These are phyloP conservation scores for Phaethon lepturus DNA, from an alignment of 2,113 vertebrate species.

Conservation along the genomic window DNA sequence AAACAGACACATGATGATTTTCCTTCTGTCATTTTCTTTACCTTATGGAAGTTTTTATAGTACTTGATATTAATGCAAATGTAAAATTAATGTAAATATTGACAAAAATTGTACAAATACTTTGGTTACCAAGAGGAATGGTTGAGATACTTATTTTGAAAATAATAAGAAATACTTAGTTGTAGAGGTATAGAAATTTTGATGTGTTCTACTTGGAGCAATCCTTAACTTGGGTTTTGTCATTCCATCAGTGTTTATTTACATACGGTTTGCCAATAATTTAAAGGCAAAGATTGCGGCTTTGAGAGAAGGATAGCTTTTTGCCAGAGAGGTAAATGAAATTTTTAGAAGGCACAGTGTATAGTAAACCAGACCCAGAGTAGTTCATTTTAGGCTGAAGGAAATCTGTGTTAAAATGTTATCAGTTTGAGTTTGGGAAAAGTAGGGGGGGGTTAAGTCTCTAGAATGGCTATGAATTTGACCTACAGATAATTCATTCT, in stretches of 20 bases:
- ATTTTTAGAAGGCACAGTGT: not conserved
- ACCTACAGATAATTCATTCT: not conserved
- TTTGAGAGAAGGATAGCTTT: not conserved
- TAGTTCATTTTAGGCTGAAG: not conserved
- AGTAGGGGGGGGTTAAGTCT: not conserved
- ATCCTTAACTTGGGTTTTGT: not conserved
- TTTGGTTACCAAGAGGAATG: not conserved
- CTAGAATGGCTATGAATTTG: not conserved
- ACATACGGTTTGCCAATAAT: not conserved
- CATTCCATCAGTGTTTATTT: not conserved
- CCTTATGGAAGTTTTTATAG: not conserved
- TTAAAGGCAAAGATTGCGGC: not conserved
- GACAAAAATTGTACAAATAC: not conserved
- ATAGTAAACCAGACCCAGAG: not conserved
- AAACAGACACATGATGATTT: rapidly evolving
- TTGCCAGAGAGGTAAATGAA: not conserved
- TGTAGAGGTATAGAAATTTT: not conserved
- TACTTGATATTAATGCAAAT: not conserved
- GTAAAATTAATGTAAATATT: not conserved
- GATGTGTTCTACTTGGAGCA: not conserved
- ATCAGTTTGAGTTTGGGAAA: not conserved
- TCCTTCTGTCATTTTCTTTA: not conserved
- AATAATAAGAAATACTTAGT: not conserved
- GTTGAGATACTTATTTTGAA: not conserved
- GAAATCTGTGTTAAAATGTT: not conserved